These are phyloP conservation scores for Enteromius anoplus DNA, from an alignment of 2,797 vertebrate genomes.

Conservation along the genomic window DNA sequence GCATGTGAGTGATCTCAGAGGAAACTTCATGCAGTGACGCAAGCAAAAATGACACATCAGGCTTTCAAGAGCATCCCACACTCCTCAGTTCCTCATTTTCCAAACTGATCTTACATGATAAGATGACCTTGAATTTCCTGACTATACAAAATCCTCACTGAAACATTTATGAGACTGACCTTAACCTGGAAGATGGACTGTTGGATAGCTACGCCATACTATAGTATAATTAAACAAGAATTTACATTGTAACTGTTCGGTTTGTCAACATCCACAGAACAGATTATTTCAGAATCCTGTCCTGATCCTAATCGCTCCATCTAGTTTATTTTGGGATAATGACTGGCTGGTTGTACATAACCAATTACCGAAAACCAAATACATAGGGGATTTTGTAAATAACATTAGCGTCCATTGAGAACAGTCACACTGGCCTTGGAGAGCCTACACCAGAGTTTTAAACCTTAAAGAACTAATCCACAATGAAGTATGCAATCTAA, in stretches of 20 bases:
- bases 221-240: not conserved
- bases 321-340: not conserved
- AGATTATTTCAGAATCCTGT: not conserved
- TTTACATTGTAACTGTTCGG: not conserved
- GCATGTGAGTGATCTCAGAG: conserved; percentile 7
- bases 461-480: conserved; percentile 2
- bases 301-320: not conserved
- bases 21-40: conserved; percentile 26
- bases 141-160: not conserved
- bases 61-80: conserved; percentile 26
- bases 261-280: not conserved
- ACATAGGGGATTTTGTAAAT: not conserved
- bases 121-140: conserved; percentile 3
- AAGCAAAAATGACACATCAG: conserved; percentile 15
- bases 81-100: conserved; percentile 22
- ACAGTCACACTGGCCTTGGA: not conserved
- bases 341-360: not conserved
- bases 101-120: conserved; percentile 21
- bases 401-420: not conserved
- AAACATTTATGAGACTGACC: conserved; percentile 21
- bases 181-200: not conserved
- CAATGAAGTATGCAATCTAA: not conserved
- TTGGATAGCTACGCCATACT: not conserved
- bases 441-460: not conserved
- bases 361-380: not conserved